Evolutionary conservation across 2,113 vertebrate genomes (phyloP).

Genomic region (Parotia lawesii): DNA sequence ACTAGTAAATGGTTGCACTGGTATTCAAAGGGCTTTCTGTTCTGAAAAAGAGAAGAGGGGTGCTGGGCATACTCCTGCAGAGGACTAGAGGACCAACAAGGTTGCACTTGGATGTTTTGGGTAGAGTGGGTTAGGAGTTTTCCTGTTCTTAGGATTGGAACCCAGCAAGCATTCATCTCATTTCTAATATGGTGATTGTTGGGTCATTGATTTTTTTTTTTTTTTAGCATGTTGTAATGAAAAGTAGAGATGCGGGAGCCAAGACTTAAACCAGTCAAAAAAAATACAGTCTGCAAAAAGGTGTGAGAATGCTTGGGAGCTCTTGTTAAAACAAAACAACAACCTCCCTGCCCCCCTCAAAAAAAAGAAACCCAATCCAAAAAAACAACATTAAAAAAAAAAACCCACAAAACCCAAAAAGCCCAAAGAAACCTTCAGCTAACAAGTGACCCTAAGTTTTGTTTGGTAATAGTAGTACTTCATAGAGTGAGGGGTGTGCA

Average conservation of each 20-base stretch:
- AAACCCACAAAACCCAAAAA: neutral
- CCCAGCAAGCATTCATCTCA: fast-evolving
- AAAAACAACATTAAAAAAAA: neutral
- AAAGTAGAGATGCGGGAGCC: neutral
- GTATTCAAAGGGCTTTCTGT: neutral
- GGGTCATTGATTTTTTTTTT: too few species aligned
- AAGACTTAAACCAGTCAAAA: neutral
- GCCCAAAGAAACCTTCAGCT: neutral
- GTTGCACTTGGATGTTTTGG: neutral
- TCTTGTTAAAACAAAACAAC: neutral
- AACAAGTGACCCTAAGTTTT: neutral
- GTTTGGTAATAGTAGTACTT: neutral
- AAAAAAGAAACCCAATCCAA: fast-evolving
- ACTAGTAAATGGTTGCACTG: neutral
- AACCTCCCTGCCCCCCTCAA: neutral
- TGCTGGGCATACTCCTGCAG: neutral
- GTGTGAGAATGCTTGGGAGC: neutral
- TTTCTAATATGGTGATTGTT: neutral
- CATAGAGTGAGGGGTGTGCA: fast-evolving
- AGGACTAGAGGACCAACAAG: neutral
- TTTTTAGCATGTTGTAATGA: neutral
- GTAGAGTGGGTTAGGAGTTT: neutral
- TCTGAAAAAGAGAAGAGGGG: neutral
- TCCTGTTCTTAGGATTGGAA: neutral
- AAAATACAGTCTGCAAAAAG: neutral